Evolutionary conservation across 1,140 invertebrate genomes (phyloP), one percentile per base, ranked within the genome.

Genomic region (Charaxes varanes): DNA sequence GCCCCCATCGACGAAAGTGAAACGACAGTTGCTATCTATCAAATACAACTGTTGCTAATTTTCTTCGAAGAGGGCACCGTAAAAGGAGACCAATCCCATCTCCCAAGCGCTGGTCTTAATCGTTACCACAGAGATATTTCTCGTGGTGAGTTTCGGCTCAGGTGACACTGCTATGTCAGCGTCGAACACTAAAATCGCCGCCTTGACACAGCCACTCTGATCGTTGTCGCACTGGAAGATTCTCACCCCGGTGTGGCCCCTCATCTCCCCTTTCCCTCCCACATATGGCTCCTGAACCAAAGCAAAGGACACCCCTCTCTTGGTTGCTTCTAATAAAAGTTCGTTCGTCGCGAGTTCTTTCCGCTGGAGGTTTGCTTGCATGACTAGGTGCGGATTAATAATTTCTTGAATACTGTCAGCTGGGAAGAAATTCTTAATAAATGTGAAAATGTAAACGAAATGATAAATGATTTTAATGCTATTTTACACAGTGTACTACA

Each of bases 241-340:
- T 14, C 40, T 32, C 1, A n/a, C 6, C 0, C 17, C 24, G 0
- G 22, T 1, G 28, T 42, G 38, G 0, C 1, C 10, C 13, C n/a
- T 34, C 8, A 49, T 16, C 1, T 4, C 11, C 1, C 18, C 6
- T 1, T 3, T 22, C n/a, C 19, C 14, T 1, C 48, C 48, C 2
- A 41, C 26, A 5, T 51, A 51, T 0, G 48, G 41, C n/a, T 51
- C 41, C 13, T 51, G 48, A 0, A 51, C 0, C 6, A 51, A 6
- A 1, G 36, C 41, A 0, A 45, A 3, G 0, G 31, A 18, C 3
- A 22, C 11, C 4, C 18, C 19, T 4, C 4, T 6, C 1, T 28
- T 17, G 2, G 3, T 15, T 0, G 34, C 35, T 18, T 45, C 48
- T 0, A 41, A 3, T 27, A 51, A 7, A 0, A 44, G 17, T 17